Conservation (phyloP, 2,888 invertebrate genomes). For the Capitulum mitella region DNA sequence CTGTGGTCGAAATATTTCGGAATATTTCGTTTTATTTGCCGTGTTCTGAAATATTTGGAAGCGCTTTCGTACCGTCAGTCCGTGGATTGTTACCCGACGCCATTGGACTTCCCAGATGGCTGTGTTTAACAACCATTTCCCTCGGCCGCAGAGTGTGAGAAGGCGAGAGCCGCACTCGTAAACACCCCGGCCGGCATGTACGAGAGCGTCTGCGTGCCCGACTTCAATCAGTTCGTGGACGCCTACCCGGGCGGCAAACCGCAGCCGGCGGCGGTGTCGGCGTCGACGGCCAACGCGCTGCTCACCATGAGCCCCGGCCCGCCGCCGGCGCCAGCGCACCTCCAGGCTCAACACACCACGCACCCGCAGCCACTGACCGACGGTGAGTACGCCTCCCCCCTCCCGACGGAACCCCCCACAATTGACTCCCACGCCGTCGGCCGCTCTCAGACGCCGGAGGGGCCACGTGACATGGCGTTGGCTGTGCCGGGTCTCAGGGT, state of each 20-base stretch:
- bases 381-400: slow-evolving; percentile 38
- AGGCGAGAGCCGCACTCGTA: slow-evolving; percentile 63
- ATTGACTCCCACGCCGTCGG: no score
- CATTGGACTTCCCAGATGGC: no score
- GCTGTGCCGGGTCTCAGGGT: no score
- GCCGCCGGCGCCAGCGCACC: not conserved
- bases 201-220: slow-evolving; percentile 67
- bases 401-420: no score
- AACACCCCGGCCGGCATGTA: slow-evolving; percentile 67
- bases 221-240: slow-evolving; percentile 62
- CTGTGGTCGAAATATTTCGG: no score
- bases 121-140: no score
- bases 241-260: slow-evolving; percentile 43
- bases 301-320: not conserved
- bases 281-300: not conserved
- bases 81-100: no score
- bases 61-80: no score
- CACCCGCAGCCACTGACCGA: not conserved
- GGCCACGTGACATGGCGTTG: no score
- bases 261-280: not conserved
- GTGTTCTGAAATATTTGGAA: no score
- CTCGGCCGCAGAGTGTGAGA: slow-evolving; percentile 75
- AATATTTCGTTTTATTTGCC: no score
- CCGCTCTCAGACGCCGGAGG: no score
- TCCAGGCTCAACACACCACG: not conserved